phyloP scores from a whole-genome alignment of 1,140 invertebrate genomes.

The Lasioglossum albipes region DNA sequence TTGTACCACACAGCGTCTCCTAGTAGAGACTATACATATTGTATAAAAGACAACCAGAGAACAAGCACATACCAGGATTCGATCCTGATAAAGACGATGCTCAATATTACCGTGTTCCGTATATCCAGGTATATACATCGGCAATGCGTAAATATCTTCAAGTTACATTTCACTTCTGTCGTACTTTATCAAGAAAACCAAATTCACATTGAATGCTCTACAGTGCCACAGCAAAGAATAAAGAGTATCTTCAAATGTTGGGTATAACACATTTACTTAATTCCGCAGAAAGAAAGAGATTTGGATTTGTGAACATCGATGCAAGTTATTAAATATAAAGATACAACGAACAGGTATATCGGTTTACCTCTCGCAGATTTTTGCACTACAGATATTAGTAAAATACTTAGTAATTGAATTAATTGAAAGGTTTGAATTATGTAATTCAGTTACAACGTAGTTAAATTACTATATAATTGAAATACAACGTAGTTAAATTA shows the following conservation, averaged over 20 bases:
- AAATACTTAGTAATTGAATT: too few relatives aligned
- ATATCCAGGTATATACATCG: conserved; percentile 88
- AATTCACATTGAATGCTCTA: conserved; percentile 47
- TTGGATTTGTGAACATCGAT: conserved; percentile 90
- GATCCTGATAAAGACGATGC: conserved; percentile 72
- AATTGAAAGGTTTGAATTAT: too few relatives aligned
- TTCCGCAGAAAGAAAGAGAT: conserved; percentile 88
- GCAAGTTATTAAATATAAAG: conserved; percentile 84
- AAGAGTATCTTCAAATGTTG: conserved; percentile 85
- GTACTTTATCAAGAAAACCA: neutral
- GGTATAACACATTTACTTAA: conserved; percentile 94
- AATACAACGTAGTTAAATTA: too few relatives aligned
- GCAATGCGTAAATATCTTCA: conserved; percentile 84
- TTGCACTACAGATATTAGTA: conserved; percentile 87
- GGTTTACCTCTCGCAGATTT: conserved; percentile 90
- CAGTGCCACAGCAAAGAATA: conserved; percentile 89
- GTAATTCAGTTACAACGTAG: too few relatives aligned
- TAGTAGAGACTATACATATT: conserved; percentile 72
- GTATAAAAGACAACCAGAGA: conserved; percentile 76
- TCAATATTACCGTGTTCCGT: conserved; percentile 77
- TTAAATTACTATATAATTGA: too few relatives aligned
- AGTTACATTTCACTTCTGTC: conserved; percentile 6
- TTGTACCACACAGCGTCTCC: conserved; percentile 76
- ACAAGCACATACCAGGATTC: conserved; percentile 78
- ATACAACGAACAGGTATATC: conserved; percentile 87